Evolutionary conservation across 2,113 vertebrate genomes (phyloP).

Genomic region (Smithornis capensis): DNA sequence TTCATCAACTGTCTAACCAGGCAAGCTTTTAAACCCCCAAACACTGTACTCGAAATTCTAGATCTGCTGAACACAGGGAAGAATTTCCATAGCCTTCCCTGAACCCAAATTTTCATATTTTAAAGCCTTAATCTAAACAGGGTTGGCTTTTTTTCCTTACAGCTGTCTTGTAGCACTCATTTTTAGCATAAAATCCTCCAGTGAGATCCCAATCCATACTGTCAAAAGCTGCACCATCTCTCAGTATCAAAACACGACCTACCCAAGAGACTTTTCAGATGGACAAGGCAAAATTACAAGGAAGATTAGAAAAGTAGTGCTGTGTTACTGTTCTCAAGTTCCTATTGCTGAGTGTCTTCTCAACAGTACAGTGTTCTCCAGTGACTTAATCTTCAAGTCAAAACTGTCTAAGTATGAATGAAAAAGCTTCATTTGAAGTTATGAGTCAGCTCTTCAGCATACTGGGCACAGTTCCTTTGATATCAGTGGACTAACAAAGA

Average conservation of each 20-base stretch:
- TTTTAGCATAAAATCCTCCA: background rate
- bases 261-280: background rate
- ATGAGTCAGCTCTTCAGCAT: background rate
- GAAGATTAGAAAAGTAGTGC: background rate
- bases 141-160: background rate
- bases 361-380: background rate
- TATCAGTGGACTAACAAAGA: background rate
- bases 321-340: background rate
- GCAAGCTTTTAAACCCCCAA: conserved; percentile 47
- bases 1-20: conserved; percentile 55
- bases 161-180: background rate
- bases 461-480: background rate
- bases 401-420: background rate
- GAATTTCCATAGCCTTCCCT: background rate
- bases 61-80: background rate
- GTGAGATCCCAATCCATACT: background rate
- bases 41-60: background rate
- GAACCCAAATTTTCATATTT: background rate
- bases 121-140: background rate
- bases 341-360: background rate
- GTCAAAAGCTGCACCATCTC: background rate
- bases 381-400: background rate
- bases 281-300: background rate
- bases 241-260: background rate
- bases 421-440: background rate